Percentiles rank a stretch among this genome's conserved stretches.
Conservation (phyloP, 2,888 invertebrate genomes). For the Papilio gigon region DNA sequence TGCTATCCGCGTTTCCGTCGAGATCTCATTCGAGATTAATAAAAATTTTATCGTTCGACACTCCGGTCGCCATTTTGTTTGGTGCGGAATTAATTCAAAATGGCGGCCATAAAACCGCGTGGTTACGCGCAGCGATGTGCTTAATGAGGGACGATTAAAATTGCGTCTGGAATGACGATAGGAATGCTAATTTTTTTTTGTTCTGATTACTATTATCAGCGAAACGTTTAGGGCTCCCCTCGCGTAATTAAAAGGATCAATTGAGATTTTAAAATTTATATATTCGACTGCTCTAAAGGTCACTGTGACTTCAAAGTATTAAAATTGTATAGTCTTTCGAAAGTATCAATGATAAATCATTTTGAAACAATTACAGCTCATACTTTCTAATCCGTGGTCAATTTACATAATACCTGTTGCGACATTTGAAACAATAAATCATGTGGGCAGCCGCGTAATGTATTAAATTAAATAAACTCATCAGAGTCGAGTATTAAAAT, state of each 20-base stretch:
- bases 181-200: slow-evolving; percentile 68
- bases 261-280: slow-evolving; percentile 16
- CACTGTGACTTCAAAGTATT: slow-evolving; percentile 19
- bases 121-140: slow-evolving; percentile 72
- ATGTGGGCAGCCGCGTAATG: slow-evolving; percentile 43
- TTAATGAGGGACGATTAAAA: slow-evolving; percentile 79
- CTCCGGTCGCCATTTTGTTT: slow-evolving; percentile 71
- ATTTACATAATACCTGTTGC: slow-evolving; percentile 48
- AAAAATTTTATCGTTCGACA: slow-evolving; percentile 67
- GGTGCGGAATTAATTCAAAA: slow-evolving; percentile 77
- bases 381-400: slow-evolving; percentile 46
- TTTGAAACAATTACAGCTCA: slow-evolving; percentile 47
- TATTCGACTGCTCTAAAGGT: slow-evolving; percentile 37
- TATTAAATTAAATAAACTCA: slow-evolving; percentile 61
- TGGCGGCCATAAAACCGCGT: slow-evolving; percentile 69
- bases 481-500: slow-evolving; percentile 59
- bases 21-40: slow-evolving; percentile 68
- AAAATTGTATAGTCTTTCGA: slow-evolving; percentile 29
- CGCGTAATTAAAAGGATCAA: slow-evolving; percentile 29
- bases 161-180: slow-evolving; percentile 64
- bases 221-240: slow-evolving; percentile 38
- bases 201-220: slow-evolving; percentile 49
- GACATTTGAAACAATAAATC: slow-evolving; percentile 47
- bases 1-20: slow-evolving; percentile 55
- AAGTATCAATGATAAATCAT: slow-evolving; percentile 32